Base-by-base conservation (phyloP, 2,888 invertebrate genomes). In the Chrysomela aeneicollis region DNA sequence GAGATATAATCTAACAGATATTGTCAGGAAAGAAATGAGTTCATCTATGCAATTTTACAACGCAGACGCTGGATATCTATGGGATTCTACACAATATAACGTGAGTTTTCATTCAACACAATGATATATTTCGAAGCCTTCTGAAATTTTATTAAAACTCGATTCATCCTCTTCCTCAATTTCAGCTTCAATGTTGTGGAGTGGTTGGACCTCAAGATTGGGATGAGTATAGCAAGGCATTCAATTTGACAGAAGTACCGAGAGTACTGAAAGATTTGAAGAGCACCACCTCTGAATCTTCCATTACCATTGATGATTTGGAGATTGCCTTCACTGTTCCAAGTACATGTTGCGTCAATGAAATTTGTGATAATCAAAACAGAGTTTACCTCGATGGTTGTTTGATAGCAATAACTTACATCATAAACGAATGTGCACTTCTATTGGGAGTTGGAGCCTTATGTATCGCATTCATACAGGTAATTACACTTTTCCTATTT, bases 381-480 rank as follows among this genome's bases (percentile, higher is more conserved):
- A 63, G 21, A n/a, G 46, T 77, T 3, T 74, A 70, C 57, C 21
- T 15, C 12, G 57, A 22, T 52, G 78, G 78, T 17, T 78, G 78
- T 61, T 53, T 77, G 10, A 59, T 66, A 19, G 64, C 63, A 46
- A 63, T 78, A 15, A 61, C 65, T 9, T 73, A 68, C 46, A 67
- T 78, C 55, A 72, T 76, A n/a, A 76, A 77, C 0, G 77, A 78
- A 70, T 74, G 92, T 77, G 88, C 91, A 26, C 86, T 91, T 61
- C 83, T 92, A 58, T 82, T 92, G 66, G 91, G 89, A 2, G 90
- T 91, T 55, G 92, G 92, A 3, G 92, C 92, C 3, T 85, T 91
- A 74, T 91, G 92, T n/a, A 90, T 93, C 64, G 91, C 91, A 6
- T 88, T 92, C 74, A 91, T 93, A 68, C 92, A 93, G 87, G 91